Base-by-base conservation (phyloP, 2,888 invertebrate species). In the Ommatoiulus sabulosus region DNA sequence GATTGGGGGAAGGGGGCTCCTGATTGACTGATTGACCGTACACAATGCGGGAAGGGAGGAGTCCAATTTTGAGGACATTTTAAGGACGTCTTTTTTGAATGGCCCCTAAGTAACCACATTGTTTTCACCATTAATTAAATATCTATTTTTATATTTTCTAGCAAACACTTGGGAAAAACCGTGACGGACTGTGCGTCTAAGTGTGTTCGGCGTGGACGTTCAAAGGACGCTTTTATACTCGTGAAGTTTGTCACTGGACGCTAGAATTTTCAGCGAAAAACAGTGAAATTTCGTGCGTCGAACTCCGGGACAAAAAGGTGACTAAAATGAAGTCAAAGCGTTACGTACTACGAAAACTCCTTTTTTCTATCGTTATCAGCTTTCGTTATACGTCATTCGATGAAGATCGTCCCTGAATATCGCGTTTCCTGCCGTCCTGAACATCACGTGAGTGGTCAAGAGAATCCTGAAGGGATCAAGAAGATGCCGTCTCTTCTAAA, bases 111-210 rank as follows among this genome's bases (percentile, higher is more conserved):
- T n/a, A n/a, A n/a, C n/a, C n/a, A n/a, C n/a, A 52, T 3, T 52
- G 3, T 52, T n/a, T 52, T 52, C 0, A 12, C 3, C 7, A 52
- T 52, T 52, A 0, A 52, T 52, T 52, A 52, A 52, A 15, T 52
- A 63, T 24, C 1, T 1, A 20, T 20, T 8, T 72, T 80, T 24
- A 12, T 12, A 35, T 80, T 80, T 80, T 80, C 80, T 20, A 80
- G 80, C 80, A 80, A 80, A 80, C 80, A 80, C 80, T 20, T 80
- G 80, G 80, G 80, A 80, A 80, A 80, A 80, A 35, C 80, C 80
- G 35, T 80, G 80, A 80, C 80, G 80, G 8, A 0, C 0, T 35
- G 12, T 1, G 4, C 80, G 80, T 80, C 20, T 80, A 35, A 8
- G 3, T 63, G 63, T 63, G 63, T 63, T n/a, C n/a, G 17, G n/a